These are phyloP conservation scores for Pygoscelis antarcticus DNA, from an alignment of 2,113 vertebrate species.

Conservation along the genomic window DNA sequence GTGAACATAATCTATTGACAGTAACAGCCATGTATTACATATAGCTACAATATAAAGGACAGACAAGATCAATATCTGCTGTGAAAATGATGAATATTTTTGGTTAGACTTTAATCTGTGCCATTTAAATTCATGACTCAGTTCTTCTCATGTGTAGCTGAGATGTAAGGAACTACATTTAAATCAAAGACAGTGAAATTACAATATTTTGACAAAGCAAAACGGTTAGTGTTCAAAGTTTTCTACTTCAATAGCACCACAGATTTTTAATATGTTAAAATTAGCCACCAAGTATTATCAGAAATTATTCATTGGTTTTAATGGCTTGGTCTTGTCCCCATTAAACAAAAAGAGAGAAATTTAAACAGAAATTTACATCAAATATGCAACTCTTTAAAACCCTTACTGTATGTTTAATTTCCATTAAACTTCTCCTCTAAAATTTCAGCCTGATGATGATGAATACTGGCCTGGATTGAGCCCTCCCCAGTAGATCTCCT, in stretches of 20 bases:
- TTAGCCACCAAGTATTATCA: background rate
- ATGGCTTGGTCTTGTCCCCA: background rate
- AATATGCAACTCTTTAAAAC: background rate
- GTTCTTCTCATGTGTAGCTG: background rate
- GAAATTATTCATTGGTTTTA: conserved; percentile 22
- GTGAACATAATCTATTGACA: background rate
- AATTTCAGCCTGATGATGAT: background rate
- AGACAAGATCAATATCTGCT: background rate
- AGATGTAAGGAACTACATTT: conserved; percentile 41
- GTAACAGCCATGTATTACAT: background rate
- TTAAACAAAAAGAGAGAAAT: background rate
- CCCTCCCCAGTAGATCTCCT: background rate
- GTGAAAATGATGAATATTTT: background rate
- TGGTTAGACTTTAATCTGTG: conserved; percentile 7
- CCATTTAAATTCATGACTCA: conserved; percentile 54
- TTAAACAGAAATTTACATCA: background rate
- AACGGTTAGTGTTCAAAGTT: conserved; percentile 23
- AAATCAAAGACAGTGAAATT: conserved; percentile 35
- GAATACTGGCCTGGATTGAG: background rate
- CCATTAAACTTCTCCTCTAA: background rate
- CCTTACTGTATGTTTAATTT: background rate
- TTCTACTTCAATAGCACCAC: background rate
- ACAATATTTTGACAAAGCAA: conserved; percentile 60
- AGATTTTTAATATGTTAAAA: conserved; percentile 6
- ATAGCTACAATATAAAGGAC: background rate